Base-by-base conservation (phyloP, 1,140 invertebrate genomes). In the Nephotettix cincticeps region DNA sequence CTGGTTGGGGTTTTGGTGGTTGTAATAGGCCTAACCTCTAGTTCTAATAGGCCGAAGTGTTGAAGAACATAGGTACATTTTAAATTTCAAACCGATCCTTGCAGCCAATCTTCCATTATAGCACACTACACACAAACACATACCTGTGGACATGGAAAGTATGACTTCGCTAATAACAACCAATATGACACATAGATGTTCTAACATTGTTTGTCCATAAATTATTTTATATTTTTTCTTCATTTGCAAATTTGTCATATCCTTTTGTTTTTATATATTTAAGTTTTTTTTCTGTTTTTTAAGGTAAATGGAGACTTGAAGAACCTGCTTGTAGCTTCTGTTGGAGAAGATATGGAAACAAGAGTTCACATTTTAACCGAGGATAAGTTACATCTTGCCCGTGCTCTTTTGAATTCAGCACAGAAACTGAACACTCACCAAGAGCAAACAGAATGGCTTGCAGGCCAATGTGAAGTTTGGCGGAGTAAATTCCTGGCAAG, bases 391-490 rank as follows among this genome's bases (percentile, higher is more conserved):
- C 90, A 95, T 76, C 84, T 97, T 74, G 91, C 94, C 0, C 84
- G 90, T 75, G 93, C 95, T 43, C 83, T 98, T 43, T 81, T 95
- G 0, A 92, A 90, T 76, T 96, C 93, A 51, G 90, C 92, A 11
- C 89, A 94, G 80, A 89, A 93, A 80, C 83, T 96, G 45, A 90
- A 89, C 56, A 91, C 91, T 0, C 94, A 96, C 81, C 92, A 93
- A 80, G 95, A 97, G 80, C 93, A 96, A 84, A 91, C 94, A 1
- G 95, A 97, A 79, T 94, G 91, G 85, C 81, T 97, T 25, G 92
- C 93, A 27, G 93, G 95, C 1, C 94, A 97, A 77, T 95, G 94
- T 81, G 95, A 98, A 84, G 93, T 97, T 68, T 97, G 95, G 94
- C 88, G 94, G 72, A 96, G 93, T 77, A 97, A 97, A 88, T 98